A percentile compares a stretch with the other conserved stretches of the same genome.
phyloP scores from a whole-genome alignment of 1,140 invertebrate genomes.

The Drosophila virilis region DNA sequence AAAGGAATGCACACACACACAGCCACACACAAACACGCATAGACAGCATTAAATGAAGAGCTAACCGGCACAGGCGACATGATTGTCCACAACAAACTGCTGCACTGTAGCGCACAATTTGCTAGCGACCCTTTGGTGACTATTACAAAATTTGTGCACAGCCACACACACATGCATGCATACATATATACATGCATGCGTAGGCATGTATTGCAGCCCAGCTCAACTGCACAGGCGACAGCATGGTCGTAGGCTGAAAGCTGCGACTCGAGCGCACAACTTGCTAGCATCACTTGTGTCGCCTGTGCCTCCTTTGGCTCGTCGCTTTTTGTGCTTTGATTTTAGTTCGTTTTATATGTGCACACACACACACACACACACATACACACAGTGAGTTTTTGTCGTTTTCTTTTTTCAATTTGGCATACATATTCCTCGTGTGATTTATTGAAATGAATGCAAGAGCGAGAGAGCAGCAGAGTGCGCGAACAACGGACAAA shows the following conservation, averaged over 20 bases:
- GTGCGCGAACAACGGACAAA: constrained; percentile 14
- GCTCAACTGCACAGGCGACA: constrained; percentile 47
- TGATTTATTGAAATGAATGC: constrained; percentile 66
- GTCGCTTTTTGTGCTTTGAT: constrained; percentile 8
- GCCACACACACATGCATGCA: neutral
- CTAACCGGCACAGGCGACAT: constrained; percentile 34
- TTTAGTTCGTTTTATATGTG: constrained; percentile 5
- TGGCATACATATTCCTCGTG: constrained; percentile 45
- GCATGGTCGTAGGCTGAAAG: constrained; percentile 26
- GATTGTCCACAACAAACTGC: constrained; percentile 21
- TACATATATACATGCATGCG: neutral
- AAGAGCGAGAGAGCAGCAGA: constrained; percentile 20
- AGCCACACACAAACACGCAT: neutral
- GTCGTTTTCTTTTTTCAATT: constrained; percentile 23
- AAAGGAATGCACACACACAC: constrained; percentile 10
- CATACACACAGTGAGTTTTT: neutral
- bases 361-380: too few species aligned
- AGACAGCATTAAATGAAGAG: constrained; percentile 1
- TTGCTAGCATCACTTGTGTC: constrained; percentile 9
- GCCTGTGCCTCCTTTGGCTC: constrained; percentile 17
- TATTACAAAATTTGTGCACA: neutral
- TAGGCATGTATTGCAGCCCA: neutral
- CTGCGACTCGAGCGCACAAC: constrained; percentile 2
- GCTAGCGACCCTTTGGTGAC: constrained; percentile 5
- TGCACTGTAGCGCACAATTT: neutral